Evolutionary conservation across 2,113 vertebrate genomes (phyloP).

Genomic region (Emydocephalus ijimae): DNA sequence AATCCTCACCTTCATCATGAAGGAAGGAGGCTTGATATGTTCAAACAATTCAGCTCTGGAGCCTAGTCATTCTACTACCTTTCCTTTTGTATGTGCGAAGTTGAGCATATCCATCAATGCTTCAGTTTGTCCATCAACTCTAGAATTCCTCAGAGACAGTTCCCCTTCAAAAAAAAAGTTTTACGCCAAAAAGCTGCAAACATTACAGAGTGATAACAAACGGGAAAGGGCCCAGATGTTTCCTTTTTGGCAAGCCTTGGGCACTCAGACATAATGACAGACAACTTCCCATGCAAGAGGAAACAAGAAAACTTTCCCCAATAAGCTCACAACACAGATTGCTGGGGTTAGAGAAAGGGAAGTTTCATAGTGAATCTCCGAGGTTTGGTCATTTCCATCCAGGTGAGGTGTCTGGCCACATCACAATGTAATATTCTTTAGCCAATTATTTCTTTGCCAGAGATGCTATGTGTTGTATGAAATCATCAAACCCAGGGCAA

Average conservation of each 20-base stretch:
- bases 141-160: background rate
- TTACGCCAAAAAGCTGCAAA: background rate
- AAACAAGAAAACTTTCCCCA: background rate
- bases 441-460: background rate
- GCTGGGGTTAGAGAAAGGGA: no score
- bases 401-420: background rate
- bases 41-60: background rate
- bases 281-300: conserved; percentile 18
- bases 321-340: background rate
- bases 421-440: background rate
- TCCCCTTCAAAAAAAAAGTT: background rate
- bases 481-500: background rate
- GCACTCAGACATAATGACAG: conserved; percentile 20
- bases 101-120: no score
- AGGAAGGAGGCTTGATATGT: background rate
- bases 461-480: background rate
- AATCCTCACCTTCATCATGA: background rate
- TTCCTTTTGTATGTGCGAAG: background rate
- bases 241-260: background rate
- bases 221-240: conserved; percentile 17
- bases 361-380: background rate
- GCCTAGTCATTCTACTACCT: background rate
- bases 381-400: background rate
- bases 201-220: background rate
- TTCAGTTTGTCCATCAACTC: background rate